Percentiles rank a stretch among this genome's conserved stretches.
phyloP scores from a whole-genome alignment of 2,797 vertebrate genomes.

The Tauraco hartlaubi region DNA sequence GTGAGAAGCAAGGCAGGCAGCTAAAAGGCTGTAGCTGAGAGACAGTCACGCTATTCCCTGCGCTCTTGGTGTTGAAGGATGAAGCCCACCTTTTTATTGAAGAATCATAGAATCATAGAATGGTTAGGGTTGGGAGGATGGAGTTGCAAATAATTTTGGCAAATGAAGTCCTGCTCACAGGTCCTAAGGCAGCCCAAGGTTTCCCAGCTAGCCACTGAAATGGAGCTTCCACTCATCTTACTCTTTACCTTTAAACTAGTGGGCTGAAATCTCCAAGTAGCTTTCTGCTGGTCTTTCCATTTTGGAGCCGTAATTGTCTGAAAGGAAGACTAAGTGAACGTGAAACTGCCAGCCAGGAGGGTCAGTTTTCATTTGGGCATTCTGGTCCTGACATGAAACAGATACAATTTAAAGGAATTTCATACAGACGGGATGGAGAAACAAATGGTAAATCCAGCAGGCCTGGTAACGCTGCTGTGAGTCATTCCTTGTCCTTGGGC shows the following conservation, averaged over 20 bases:
- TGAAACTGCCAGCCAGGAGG: background rate
- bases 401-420: background rate
- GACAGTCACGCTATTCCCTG: rapidly evolving
- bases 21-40: background rate
- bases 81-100: background rate
- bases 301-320: background rate
- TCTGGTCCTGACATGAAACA: background rate
- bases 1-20: background rate
- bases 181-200: background rate
- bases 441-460: background rate
- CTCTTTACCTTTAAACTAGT: background rate
- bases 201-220: background rate
- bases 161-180: background rate
- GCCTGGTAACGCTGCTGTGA: background rate
- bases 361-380: background rate
- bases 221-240: background rate
- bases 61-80: background rate
- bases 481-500: slow-evolving; percentile 1
- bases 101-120: too few species aligned
- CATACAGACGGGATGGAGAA: background rate
- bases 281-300: background rate
- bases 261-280: background rate
- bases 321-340: background rate
- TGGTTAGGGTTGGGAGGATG: too few species aligned
- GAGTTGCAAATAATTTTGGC: background rate